These are phyloP conservation scores for Sceloporus tristichus DNA, from an alignment of 2,113 vertebrate species.

Conservation along the genomic window DNA sequence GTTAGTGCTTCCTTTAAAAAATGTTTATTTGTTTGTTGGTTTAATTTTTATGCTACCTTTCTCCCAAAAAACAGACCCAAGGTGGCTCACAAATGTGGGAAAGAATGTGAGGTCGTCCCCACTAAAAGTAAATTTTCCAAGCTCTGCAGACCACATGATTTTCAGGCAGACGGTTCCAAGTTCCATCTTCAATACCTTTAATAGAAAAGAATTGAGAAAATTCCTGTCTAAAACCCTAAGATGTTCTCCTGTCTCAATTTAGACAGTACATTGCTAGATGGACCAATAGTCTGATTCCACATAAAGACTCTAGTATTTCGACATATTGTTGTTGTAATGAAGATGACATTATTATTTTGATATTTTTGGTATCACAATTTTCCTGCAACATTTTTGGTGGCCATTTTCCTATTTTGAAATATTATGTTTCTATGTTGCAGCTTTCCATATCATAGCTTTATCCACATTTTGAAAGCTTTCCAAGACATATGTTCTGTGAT, in stretches of 20 bases:
- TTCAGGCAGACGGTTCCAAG: background rate
- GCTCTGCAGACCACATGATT: background rate
- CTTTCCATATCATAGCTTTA: background rate
- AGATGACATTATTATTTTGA: background rate
- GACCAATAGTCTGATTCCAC: no score
- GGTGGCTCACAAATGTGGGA: background rate
- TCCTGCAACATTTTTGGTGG: background rate
- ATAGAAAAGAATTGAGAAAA: background rate
- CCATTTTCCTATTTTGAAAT: background rate
- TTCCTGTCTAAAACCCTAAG: background rate
- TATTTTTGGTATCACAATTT: background rate
- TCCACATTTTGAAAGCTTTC: background rate
- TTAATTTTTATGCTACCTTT: no score
- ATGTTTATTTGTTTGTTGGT: no score
- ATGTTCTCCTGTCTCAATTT: background rate
- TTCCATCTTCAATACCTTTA: background rate
- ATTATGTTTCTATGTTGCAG: no score
- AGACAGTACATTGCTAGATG: background rate
- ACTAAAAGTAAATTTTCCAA: no score
- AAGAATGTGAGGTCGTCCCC: no score
- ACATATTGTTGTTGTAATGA: background rate
- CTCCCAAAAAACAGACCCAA: no score
- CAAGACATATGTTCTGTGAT: background rate
- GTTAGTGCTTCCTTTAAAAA: background rate
- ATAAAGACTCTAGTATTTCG: background rate